phyloP scores from a whole-genome alignment of 2,888 invertebrate genomes.

The Eupelmus urozonus region DNA sequence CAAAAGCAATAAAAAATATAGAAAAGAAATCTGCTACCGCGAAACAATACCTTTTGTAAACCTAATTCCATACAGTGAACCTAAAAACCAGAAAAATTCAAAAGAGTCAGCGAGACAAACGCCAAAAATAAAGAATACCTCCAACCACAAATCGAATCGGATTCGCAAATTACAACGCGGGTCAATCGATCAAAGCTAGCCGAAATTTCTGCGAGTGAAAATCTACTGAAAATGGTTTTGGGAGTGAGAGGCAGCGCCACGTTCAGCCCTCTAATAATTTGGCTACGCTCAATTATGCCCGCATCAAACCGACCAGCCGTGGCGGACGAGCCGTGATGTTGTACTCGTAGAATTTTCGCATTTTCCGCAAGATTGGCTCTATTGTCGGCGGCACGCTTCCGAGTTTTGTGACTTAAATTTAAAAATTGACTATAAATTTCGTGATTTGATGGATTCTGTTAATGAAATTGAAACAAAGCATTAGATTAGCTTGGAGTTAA shows the following conservation, averaged over 20 bases:
- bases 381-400: slow-evolving; percentile 30
- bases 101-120: not conserved
- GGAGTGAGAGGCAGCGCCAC: not conserved
- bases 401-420: slow-evolving; percentile 40
- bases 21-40: too few species aligned
- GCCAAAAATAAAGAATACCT: not conserved
- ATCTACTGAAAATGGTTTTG: slow-evolving; percentile 37
- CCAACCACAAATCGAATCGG: not conserved
- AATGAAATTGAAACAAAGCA: too few species aligned
- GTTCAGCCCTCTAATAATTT: slow-evolving; percentile 62
- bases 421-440: slow-evolving; percentile 47
- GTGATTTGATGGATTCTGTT: not conserved
- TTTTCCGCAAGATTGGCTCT: slow-evolving; percentile 54
- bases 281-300: slow-evolving; percentile 65
- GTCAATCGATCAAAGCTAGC: slow-evolving; percentile 40
- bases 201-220: slow-evolving; percentile 48
- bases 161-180: slow-evolving; percentile 50
- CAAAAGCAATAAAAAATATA: too few species aligned
- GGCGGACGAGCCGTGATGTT: slow-evolving; percentile 19
- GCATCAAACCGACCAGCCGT: slow-evolving; percentile 58
- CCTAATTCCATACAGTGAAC: too few species aligned
- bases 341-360: slow-evolving; percentile 43
- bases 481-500: too few species aligned
- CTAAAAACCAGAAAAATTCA: not conserved
- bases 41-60: too few species aligned